Base-by-base conservation (phyloP, 1,140 invertebrate genomes). In the Drosophila punjabiensis region DNA sequence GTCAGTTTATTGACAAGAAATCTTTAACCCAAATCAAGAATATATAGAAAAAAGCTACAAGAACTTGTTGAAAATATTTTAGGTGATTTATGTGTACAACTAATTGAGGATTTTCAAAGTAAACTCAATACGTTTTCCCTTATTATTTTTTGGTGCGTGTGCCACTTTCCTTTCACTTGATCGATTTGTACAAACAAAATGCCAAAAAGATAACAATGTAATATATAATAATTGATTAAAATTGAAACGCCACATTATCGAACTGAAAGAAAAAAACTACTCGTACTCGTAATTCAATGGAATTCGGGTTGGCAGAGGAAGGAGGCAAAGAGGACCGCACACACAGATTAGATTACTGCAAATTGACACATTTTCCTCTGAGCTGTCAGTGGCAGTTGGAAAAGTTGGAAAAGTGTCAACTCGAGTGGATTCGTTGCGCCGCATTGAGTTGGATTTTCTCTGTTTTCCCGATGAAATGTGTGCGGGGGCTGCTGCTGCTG, bases 281-380 rank as follows among this genome's bases (percentile, higher is more conserved):
- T 70, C 30, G 24, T n/a, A n/a, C n/a, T n/a, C n/a, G 79, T 86
- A 76, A 64, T 85, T 86, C 64, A 78, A 58, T 74, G 82, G 76
- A 86, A 79, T 76, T 75, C 75, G 37, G 53, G 58, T 65, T 68
- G 67, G 65, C 55, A 61, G 65, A 59, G 60, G 18, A 35, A 37
- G 30, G 20, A 18, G 50, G 50, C 9, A 39, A 48, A 39, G 64
- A 59, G 43, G 76, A 88, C 84, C 84, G 74, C 85, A 89, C 85
- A 89, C 74, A 81, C 70, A 88, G 85, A 88, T 88, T 89, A 88
- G 85, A 88, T 88, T 88, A 81, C 81, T 89, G 85, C 74, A 89
- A 89, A 88, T 89, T 88, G 85, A 88, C 85, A 88, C 81, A 89
- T 88, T 84, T 88, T 78, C 70, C 64, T 69, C 61, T 71, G 59